Percentiles rank a stretch among this genome's conserved stretches.
Conservation (phyloP, 2,113 vertebrate genomes). For the Indicator indicator region DNA sequence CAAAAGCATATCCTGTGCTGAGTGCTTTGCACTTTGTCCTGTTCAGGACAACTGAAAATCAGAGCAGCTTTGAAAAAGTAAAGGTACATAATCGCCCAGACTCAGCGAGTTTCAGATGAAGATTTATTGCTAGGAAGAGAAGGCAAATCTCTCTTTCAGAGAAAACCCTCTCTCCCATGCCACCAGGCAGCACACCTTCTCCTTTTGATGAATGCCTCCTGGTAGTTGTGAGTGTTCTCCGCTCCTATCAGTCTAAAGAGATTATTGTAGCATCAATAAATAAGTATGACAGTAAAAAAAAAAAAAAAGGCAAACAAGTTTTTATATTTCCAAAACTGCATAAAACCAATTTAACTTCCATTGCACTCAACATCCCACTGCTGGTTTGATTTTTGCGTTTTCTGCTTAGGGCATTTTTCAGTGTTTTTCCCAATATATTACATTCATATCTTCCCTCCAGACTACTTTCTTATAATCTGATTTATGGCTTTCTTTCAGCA, state of each 20-base stretch:
- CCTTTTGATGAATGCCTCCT: neutral
- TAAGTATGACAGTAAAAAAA: neutral
- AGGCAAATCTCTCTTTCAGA: neutral
- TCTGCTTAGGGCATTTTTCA: neutral
- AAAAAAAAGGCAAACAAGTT: neutral
- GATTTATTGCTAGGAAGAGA: neutral
- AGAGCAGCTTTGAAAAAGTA: neutral
- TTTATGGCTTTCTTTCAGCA: neutral
- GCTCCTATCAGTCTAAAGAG: neutral
- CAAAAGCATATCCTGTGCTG: neutral
- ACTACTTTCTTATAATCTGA: neutral
- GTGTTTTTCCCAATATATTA: neutral
- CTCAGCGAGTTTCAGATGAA: neutral
- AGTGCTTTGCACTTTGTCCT: no score
- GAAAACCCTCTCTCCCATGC: neutral
- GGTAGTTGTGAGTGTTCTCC: neutral
- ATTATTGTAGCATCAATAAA: neutral
- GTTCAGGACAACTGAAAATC: neutral
- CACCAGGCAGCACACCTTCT: accelerated
- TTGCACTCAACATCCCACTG: neutral
- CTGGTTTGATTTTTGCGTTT: neutral
- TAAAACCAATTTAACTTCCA: neutral
- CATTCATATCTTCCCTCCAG: neutral
- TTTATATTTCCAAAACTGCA: neutral
- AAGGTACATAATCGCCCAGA: neutral